Evolutionary conservation across 2,888 invertebrate species (phyloP).

Genomic region (Hyposoter didymator): DNA sequence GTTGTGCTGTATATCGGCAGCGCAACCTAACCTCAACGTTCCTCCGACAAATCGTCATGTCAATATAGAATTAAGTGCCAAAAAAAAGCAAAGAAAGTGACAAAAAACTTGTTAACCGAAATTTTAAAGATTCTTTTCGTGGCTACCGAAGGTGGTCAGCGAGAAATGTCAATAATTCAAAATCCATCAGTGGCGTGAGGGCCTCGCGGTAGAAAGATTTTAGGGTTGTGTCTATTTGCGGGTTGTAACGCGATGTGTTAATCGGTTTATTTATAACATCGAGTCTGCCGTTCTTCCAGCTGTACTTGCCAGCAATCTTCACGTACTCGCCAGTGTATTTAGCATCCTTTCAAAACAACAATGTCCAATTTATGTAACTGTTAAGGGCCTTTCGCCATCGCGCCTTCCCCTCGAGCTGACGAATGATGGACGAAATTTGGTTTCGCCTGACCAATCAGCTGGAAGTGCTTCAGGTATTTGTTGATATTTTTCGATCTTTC

Average conservation of each 20-base stretch:
- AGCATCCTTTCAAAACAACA: conserved; percentile 47
- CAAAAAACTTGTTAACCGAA: background rate
- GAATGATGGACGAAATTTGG: conserved; percentile 81
- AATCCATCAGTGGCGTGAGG: conserved; percentile 66
- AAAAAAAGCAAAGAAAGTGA: conserved; percentile 4
- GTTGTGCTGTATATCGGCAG: conserved; percentile 54
- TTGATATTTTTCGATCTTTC: conserved; percentile 44
- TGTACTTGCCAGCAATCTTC: conserved; percentile 54
- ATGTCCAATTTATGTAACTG: conserved; percentile 47
- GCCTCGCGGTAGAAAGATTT: conserved; percentile 53
- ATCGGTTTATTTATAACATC: conserved; percentile 81
- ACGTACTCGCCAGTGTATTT: conserved; percentile 51
- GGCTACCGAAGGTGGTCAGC: background rate
- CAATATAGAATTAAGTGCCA: conserved; percentile 15
- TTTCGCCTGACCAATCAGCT: conserved; percentile 80
- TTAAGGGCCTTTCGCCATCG: conserved; percentile 5
- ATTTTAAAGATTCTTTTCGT: background rate
- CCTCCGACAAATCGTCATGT: conserved; percentile 27
- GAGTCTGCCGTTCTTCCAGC: conserved; percentile 76
- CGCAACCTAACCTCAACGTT: conserved; percentile 41
- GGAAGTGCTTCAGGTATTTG: conserved; percentile 81
- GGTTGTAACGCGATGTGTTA: conserved; percentile 78
- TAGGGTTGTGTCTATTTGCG: conserved; percentile 79
- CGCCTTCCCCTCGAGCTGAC: conserved; percentile 41
- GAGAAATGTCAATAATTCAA: conserved; percentile 43